A percentile compares a stretch with the other conserved stretches of the same genome.
Evolutionary conservation across 1,140 invertebrate species (phyloP).

Genomic region (Xylocopa sonorina): DNA sequence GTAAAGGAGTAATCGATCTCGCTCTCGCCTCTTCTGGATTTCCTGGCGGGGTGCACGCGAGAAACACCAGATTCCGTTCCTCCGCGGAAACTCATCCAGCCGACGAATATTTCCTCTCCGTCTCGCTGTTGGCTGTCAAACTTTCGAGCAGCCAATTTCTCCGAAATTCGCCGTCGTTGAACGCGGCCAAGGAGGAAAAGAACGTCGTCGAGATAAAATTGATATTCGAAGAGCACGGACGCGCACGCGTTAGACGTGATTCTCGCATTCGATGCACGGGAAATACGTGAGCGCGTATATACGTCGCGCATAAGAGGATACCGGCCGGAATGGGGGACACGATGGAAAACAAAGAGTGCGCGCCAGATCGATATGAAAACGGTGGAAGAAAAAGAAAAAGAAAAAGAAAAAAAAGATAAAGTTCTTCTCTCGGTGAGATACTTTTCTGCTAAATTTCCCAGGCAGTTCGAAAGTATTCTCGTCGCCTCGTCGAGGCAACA

Average conservation of each 20-base stretch:
- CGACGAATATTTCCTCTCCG: not conserved
- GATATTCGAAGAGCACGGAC: constrained; percentile 3
- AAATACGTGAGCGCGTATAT: not conserved
- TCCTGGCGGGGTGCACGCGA: not conserved
- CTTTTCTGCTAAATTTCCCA: not conserved
- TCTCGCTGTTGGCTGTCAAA: not conserved
- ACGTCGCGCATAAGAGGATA: not conserved
- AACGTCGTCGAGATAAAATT: constrained; percentile 7
- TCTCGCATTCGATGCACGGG: constrained; percentile 30
- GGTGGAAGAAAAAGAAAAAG: constrained; percentile 1
- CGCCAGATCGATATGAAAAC: constrained; percentile 55
- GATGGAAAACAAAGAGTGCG: not conserved
- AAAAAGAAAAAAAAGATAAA: constrained; percentile 19
- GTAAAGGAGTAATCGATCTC: not conserved
- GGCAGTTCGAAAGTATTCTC: not conserved
- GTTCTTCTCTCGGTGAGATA: constrained; percentile 31
- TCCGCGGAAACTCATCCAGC: constrained; percentile 23
- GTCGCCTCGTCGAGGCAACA: not conserved
- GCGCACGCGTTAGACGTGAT: constrained; percentile 40
- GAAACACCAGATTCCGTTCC: constrained; percentile 4
- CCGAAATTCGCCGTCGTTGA: not conserved
- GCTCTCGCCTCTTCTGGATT: not conserved
- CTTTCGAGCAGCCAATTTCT: not conserved
- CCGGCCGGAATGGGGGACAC: not conserved
- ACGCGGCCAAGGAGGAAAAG: not conserved